Conservation (phyloP, 2,113 vertebrate genomes). For the Vireo altiloquus region DNA sequence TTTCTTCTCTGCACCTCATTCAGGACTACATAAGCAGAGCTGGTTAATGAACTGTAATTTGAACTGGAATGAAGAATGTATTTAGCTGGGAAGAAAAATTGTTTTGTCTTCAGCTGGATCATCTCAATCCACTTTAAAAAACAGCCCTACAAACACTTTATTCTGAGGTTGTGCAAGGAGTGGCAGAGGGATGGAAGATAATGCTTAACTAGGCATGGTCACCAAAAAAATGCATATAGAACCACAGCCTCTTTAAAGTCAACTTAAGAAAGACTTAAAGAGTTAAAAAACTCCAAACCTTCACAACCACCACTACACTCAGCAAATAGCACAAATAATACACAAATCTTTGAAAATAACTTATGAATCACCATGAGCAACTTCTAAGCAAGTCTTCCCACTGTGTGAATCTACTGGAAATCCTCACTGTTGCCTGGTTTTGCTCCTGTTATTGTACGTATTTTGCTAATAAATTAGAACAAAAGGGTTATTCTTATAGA, state of each 20-base stretch:
- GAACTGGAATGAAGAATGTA: background rate
- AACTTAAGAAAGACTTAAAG: no score
- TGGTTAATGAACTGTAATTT: background rate
- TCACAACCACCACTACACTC: fast-evolving
- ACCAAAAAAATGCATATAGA: background rate
- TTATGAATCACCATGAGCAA: background rate
- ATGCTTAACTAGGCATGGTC: background rate
- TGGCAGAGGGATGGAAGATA: background rate
- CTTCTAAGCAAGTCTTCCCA: background rate
- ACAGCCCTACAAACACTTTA: background rate
- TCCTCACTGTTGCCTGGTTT: background rate
- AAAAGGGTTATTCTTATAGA: background rate
- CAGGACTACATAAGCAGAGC: background rate
- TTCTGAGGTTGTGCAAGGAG: background rate
- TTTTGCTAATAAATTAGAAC: background rate
- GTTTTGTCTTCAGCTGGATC: background rate
- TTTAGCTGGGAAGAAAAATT: background rate
- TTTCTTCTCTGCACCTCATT: background rate
- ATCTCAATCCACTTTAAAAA: background rate
- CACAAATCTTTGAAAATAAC: background rate
- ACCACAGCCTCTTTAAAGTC: background rate
- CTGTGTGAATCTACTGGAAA: background rate
- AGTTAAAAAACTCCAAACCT: fast-evolving
- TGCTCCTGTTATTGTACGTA: background rate
- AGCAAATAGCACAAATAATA: background rate